Base-by-base conservation (phyloP, 2,113 vertebrate genomes). In the Muscicapa adusta region DNA sequence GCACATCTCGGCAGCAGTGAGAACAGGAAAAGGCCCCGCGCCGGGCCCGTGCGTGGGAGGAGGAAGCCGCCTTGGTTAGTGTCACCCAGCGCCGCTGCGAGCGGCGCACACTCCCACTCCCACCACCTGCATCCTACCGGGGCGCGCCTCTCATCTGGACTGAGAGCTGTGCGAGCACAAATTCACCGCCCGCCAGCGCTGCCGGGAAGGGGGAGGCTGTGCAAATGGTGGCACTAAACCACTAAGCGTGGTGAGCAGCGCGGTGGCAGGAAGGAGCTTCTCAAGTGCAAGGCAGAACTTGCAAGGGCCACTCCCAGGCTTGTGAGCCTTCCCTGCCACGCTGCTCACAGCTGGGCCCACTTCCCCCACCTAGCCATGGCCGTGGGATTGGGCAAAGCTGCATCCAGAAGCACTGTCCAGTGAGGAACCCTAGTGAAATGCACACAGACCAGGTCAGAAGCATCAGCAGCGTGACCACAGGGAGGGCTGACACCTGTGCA, bases 51-150 rank as follows among this genome's bases (percentile, higher is more conserved):
- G 93, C 71, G 96, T 97, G 89, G 95, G 95, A 62, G 91, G 90
- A 96, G 93, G 95, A 96, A 97, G 95, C 79, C 45, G 91, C 42
- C 88, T 91, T 70, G 93, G 94, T 95, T 94, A 91, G 89, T 82
- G 81, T 92, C 95, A 89, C 73, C 85, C 85, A 24, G 93, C 33
- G 0, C 45, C 0, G 65, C 85, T 76, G 85, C 9, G 7, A 96
- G 89, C 48, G 13, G 40, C 36, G 82, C 91, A 85, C 67, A 66
- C 95, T 94, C 94, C 86, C 70, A 95, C 89, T 89, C 68, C 91
- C 57, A 82, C 88, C 82, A 95, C 91, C 94, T 95, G 93, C 93
- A 86, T 83, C 94, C 93, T 96, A 80, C 85, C 7, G 24, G 0
- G 88, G 71, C 63, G 12, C 81, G 73, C 88, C 91, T 90, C 90